Evolutionary conservation across 1,140 invertebrate species (phyloP).

Genomic region (Dendrolimus punctatus): DNA sequence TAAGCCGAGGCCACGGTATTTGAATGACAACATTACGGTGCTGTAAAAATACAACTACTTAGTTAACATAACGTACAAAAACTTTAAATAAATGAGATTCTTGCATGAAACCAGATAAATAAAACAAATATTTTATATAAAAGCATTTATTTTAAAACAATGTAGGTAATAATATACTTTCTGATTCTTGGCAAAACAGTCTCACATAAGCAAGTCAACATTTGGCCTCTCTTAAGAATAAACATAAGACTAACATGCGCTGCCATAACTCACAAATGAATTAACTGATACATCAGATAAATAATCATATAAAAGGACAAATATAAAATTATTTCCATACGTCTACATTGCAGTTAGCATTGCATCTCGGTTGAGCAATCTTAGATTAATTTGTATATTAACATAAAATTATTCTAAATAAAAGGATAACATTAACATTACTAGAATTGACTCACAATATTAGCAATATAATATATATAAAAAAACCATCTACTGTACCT

Average conservation of each 20-base stretch:
- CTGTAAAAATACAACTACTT: no score
- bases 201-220: constrained; percentile 72
- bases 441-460: constrained; percentile 69
- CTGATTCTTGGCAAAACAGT: constrained; percentile 72
- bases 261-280: constrained; percentile 66
- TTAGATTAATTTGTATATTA: constrained; percentile 58
- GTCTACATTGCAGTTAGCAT: constrained; percentile 59
- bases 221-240: constrained; percentile 70
- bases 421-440: constrained; percentile 61
- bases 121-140: constrained; percentile 52
- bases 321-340: constrained; percentile 49
- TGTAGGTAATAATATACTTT: constrained; percentile 71
- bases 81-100: no score
- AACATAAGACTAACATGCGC: constrained; percentile 69
- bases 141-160: constrained; percentile 73
- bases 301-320: constrained; percentile 62
- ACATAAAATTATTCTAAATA: constrained; percentile 63
- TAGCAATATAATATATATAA: constrained; percentile 45
- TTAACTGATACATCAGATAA: constrained; percentile 63
- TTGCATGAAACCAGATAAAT: background rate
- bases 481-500: constrained; percentile 54
- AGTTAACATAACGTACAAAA: no score
- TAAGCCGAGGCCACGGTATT: no score
- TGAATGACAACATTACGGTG: no score
- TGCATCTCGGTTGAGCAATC: constrained; percentile 65